Evolutionary conservation across 2,888 invertebrate genomes (phyloP).

Genomic region (Mimumesa dahlbomi): DNA sequence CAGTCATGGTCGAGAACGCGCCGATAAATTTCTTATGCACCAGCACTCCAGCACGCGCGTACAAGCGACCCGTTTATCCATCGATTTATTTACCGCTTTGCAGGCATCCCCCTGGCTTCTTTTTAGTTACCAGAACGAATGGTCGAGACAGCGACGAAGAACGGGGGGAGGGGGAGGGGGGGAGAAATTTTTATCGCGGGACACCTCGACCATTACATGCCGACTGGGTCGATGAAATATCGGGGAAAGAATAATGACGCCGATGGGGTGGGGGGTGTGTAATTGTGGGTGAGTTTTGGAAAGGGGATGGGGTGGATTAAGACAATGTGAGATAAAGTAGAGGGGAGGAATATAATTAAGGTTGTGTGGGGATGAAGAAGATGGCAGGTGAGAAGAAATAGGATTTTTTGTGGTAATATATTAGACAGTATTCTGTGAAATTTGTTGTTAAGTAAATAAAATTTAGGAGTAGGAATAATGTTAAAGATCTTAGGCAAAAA

Average conservation of each 20-base stretch:
- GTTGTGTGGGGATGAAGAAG: too few species aligned
- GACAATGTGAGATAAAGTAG: not conserved
- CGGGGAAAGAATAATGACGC: not conserved
- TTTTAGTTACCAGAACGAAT: slow-evolving; percentile 33
- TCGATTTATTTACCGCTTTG: slow-evolving; percentile 55
- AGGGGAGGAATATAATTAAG: too few species aligned
- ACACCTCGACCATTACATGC: slow-evolving; percentile 7
- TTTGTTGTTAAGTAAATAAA: too few species aligned
- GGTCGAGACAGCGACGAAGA: slow-evolving; percentile 28
- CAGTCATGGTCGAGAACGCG: slow-evolving; percentile 39
- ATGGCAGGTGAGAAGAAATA: too few species aligned
- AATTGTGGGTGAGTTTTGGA: not conserved
- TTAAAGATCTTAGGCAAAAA: too few species aligned
- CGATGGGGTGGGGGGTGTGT: not conserved
- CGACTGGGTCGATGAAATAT: slow-evolving; percentile 24
- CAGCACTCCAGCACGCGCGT: slow-evolving; percentile 29
- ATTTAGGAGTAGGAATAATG: too few species aligned
- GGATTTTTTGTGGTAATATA: too few species aligned
- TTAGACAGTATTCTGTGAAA: too few species aligned
- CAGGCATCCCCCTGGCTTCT: slow-evolving; percentile 30
- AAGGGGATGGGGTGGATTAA: not conserved
- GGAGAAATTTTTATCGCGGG: slow-evolving; percentile 25
- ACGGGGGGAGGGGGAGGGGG: not conserved
- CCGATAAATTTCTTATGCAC: slow-evolving; percentile 58
- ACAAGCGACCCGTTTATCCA: slow-evolving; percentile 46